phyloP scores from a whole-genome alignment of 2,797 vertebrate species.

The Chiloscyllium punctatum region DNA sequence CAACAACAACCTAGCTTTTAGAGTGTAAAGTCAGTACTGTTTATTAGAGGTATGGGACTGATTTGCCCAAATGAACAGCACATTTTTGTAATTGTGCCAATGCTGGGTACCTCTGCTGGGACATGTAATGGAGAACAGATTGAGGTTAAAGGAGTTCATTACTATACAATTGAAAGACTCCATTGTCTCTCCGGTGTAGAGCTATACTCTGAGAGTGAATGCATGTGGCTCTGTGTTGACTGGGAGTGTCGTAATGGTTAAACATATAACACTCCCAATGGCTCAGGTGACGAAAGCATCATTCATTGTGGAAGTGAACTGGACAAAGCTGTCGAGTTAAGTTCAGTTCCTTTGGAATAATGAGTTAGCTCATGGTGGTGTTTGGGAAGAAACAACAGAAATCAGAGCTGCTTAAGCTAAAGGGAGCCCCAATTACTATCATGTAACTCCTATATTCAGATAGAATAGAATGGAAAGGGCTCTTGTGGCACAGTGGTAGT shows the following conservation, averaged over 20 bases:
- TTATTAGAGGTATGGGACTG: not conserved
- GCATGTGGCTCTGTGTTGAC: not conserved
- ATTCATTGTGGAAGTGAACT: not conserved
- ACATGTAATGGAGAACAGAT: not conserved
- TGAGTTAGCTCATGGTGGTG: not conserved
- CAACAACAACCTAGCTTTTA: not conserved
- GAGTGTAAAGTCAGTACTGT: not conserved
- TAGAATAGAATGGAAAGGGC: no score
- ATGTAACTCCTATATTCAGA: not conserved
- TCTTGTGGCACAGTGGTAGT: no score
- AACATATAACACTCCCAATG: not conserved
- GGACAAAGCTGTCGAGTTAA: not conserved
- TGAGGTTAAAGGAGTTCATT: not conserved
- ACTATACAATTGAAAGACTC: not conserved
- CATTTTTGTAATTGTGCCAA: not conserved
- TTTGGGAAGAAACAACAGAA: not conserved
- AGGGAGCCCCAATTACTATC: not conserved
- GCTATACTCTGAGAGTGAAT: not conserved
- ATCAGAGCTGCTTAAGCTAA: not conserved
- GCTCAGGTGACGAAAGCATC: not conserved
- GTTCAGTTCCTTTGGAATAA: not conserved
- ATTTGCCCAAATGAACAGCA: slow-evolving; percentile 8
- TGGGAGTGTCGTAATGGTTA: not conserved
- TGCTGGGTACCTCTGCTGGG: not conserved
- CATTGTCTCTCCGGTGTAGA: not conserved